Base-by-base conservation (phyloP, 1,140 invertebrate species). In the Drosophila suzukii region DNA sequence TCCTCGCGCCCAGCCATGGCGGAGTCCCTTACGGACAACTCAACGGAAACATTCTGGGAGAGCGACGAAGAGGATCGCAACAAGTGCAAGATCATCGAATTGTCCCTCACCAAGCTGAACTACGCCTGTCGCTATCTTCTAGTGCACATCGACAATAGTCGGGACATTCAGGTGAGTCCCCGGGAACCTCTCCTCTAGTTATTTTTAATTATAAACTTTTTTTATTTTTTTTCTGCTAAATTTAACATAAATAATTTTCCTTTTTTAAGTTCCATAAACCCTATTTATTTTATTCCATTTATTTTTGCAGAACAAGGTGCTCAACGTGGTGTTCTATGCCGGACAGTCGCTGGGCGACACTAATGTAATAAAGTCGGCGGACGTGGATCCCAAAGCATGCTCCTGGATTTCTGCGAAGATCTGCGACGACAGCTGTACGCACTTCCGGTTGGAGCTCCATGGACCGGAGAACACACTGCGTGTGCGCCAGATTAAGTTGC, bases 11-110 rank as follows among this genome's bases (percentile, higher is more conserved):
- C 96, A 81, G 97, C 97, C 3, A 98, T 99, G 97, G 95, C 98
- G 20, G 96, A 95, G 3, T 98, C 97, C 88, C 93, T 99, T 7
- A 97, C 95, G 0, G 98, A 99, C 92, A 96, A 96, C 79, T 98
- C 97, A 1, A 99, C 98, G 0, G 98, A 99, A 93, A 99, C 98
- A 0, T 99, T 99, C 93, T 99, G 98, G 98, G 98, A 99, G 93
- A 99, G 98, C 65, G 98, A 98, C 4, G 98, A 99, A 81, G 98
- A 99, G 90, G 98, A 99, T 93, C 93, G 96, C 56, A 98, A 98
- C 90, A 98, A 98, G 92, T 96, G 96, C 2, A 98, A 99, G 91
- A 94, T 93, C 2, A 94, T 97, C n/a, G 95, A 94, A 13, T 93
- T 96, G 12, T 92, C 92, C 0, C 89, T 92, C 76, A 92, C 54